Conservation (phyloP, 2,113 vertebrate genomes). For the Zosterops japonicus region DNA sequence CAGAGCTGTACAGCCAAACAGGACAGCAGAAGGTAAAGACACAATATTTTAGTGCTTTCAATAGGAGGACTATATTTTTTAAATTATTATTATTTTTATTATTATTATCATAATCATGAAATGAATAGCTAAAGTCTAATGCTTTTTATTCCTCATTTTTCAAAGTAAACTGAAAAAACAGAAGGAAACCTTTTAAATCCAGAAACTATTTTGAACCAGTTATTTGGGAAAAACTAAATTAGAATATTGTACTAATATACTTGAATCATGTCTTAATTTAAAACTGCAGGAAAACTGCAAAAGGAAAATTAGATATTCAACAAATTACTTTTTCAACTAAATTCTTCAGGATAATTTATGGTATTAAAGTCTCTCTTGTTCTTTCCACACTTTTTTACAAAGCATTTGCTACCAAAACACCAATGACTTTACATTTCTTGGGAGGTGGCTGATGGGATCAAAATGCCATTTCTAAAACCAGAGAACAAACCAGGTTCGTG, state of each 20-base stretch:
- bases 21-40: background rate
- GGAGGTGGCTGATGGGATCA: background rate
- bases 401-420: background rate
- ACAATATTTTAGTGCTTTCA: conserved; percentile 1
- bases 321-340: background rate
- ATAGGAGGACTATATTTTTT: background rate
- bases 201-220: background rate
- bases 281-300: background rate
- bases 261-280: background rate
- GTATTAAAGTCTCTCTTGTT: background rate
- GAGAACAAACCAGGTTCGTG: background rate
- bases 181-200: background rate
- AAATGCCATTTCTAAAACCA: background rate
- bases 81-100: background rate
- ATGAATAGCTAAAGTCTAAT: background rate
- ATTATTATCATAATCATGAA: background rate
- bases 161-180: background rate
- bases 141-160: background rate
- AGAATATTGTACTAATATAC: background rate
- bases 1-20: background rate
- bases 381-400: background rate
- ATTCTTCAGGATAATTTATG: background rate
- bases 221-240: background rate
- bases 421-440: background rate
- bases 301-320: background rate